Evolutionary conservation across 2,888 invertebrate species (phyloP).

Genomic region (Apotomis turbidana): DNA sequence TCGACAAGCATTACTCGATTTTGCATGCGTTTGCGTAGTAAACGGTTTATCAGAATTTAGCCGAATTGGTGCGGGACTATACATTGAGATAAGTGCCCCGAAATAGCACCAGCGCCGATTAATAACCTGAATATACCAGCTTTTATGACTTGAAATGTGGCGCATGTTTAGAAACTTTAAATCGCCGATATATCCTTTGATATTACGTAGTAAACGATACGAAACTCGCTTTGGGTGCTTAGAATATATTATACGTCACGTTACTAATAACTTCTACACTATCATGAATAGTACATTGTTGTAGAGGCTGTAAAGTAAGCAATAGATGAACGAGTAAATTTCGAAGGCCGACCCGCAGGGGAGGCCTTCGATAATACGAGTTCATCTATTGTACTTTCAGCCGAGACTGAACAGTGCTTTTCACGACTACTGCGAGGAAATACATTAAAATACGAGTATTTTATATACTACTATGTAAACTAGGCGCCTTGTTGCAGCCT

Average conservation of each 20-base stretch:
- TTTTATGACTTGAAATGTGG: conserved; percentile 13
- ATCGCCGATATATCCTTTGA: background rate
- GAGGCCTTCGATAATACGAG: too few species aligned
- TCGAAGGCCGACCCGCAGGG: too few species aligned
- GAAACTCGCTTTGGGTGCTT: background rate
- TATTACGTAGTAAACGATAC: background rate
- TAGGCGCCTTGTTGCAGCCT: too few species aligned
- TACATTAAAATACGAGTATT: too few species aligned
- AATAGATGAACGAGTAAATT: too few species aligned
- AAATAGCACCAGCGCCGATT: conserved; percentile 21
- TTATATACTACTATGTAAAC: too few species aligned
- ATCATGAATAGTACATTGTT: too few species aligned
- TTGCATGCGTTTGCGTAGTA: conserved; percentile 3
- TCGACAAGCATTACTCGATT: conserved; percentile 5
- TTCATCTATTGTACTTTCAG: too few species aligned
- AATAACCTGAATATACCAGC: conserved; percentile 20
- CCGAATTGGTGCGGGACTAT: conserved; percentile 13
- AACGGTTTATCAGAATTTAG: conserved; percentile 14
- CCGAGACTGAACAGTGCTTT: too few species aligned
- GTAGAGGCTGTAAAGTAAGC: too few species aligned
- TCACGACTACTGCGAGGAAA: too few species aligned
- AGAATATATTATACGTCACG: background rate
- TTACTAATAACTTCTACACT: too few species aligned
- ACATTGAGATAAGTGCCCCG: conserved; percentile 15
- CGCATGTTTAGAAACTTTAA: conserved; percentile 6